Evolutionary conservation across 1,140 invertebrate genomes (phyloP).

Genomic region (Battus philenor): DNA sequence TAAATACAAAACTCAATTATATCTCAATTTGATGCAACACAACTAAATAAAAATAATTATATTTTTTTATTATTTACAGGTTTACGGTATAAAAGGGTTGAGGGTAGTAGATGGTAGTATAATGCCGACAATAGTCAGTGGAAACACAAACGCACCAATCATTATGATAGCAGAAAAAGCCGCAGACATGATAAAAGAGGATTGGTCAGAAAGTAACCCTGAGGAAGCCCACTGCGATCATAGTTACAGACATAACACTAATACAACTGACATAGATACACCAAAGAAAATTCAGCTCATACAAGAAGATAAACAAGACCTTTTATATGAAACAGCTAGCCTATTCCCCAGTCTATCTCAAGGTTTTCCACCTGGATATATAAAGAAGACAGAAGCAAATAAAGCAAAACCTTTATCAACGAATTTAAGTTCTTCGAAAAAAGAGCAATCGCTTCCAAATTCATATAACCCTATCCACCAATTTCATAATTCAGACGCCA

Average conservation of each 20-base stretch:
- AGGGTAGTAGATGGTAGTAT: constrained; percentile 88
- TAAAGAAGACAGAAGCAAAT: background rate
- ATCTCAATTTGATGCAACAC: no score
- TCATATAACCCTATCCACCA: constrained; percentile 1
- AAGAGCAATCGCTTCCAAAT: constrained; percentile 2
- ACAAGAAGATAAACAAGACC: constrained; percentile 19
- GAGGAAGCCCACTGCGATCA: constrained; percentile 13
- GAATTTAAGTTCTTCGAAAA: background rate
- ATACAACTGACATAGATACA: constrained; percentile 18
- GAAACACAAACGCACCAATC: constrained; percentile 90
- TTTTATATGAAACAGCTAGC: constrained; percentile 45
- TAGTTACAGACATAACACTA: constrained; percentile 9
- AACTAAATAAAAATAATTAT: no score
- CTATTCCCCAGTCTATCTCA: constrained; percentile 38
- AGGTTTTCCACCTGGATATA: background rate
- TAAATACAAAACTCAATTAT: no score
- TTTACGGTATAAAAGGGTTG: constrained; percentile 84
- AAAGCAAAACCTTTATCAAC: background rate
- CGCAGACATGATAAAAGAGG: constrained; percentile 88
- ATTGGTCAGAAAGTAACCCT: constrained; percentile 74
- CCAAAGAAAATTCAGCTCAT: constrained; percentile 22
- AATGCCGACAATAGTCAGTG: constrained; percentile 88
- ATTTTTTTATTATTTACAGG: constrained; percentile 56
- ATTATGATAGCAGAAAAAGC: constrained; percentile 96
- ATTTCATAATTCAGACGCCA: background rate